Evolutionary conservation across 2,888 invertebrate species (phyloP), one percentile per base, ranked within the genome.

Genomic region (Lissocephala sabroskyi): DNA sequence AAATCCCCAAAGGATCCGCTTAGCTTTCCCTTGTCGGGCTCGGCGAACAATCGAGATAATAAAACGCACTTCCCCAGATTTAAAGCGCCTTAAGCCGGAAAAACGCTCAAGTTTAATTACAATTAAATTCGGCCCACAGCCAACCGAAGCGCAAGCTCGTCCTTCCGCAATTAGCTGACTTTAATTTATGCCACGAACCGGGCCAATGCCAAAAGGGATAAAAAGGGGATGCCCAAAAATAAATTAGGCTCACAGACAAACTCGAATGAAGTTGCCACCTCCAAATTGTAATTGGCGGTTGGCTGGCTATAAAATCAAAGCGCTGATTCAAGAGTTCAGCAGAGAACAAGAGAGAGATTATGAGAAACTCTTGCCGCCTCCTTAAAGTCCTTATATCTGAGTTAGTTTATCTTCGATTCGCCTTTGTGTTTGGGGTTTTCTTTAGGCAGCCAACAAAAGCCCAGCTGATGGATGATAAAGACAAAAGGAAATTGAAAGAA

Each of bases 91-190:
- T 37, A 37, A 37, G 18, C 37, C 11, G 14, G 16, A 19, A 10
- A n/a, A 18, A 6, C 10, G 37, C 37, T 37, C n/a, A 37, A 37
- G 19, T 37, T 37, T 37, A 19, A 19, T 37, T 37, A 19, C 37
- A 37, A 37, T 37, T 37, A 37, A 37, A 37, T 37, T 37, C 11
- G 19, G 3, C 19, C 19, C 17, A 37, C 18, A 23, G 13, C 1
- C 30, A 32, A 32, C 30, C 13, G 3, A 32, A n/a, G 7, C 11
- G 35, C 7, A 67, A 73, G 57, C 65, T 62, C 57, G 49, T 54
- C 79, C 75, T 79, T 71, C 59, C 59, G 74, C 77, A 78, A 70
- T 70, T 70, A 70, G 79, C 60, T 67, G 52, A 75, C 45, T 54
- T 49, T 51, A 54, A 55, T 65, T 77, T 48, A 56, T 59, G 56